Conservation (phyloP, 2,113 vertebrate species). For the Seriola aureovittata region DNA sequence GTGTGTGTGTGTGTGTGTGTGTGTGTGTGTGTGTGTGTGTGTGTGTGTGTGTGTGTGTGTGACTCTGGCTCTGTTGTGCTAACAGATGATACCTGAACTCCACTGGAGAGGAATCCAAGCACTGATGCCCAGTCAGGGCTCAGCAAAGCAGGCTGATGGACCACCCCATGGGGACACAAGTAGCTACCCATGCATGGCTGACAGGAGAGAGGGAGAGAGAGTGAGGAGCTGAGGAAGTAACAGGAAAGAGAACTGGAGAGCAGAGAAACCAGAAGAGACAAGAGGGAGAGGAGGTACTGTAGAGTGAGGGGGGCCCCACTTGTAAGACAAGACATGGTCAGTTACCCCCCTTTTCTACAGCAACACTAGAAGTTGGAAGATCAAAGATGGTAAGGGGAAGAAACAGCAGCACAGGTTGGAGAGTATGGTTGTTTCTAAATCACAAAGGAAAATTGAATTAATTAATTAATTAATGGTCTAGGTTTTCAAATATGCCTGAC, state of each 20-base stretch:
- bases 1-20: not conserved
- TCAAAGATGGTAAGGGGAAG: constrained; percentile 8
- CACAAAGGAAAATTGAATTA: not conserved
- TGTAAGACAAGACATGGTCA: constrained; percentile 64
- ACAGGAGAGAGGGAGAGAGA: constrained; percentile 20
- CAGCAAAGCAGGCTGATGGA: constrained; percentile 65
- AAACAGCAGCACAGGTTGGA: not conserved
- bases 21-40: too few species aligned
- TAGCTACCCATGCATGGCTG: constrained; percentile 66
- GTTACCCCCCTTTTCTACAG: constrained; percentile 51
- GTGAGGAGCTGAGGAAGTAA: not conserved
- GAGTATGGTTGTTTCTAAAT: not conserved
- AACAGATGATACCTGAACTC: constrained; percentile 74
- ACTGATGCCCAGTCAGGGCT: constrained; percentile 66
- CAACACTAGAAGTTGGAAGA: constrained; percentile 15
- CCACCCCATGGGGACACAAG: constrained; percentile 53
- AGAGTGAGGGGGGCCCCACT: constrained; percentile 1
- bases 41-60: not conserved
- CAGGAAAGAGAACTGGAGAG: constrained; percentile 18
- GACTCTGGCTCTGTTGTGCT: constrained; percentile 51
- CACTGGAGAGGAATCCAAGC: constrained; percentile 49
- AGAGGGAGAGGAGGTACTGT: constrained; percentile 31
- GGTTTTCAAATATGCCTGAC: not conserved
- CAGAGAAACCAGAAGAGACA: constrained; percentile 33
- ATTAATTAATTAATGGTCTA: not conserved